These are phyloP conservation scores for Leptinotarsa rubiginosa DNA, from an alignment of 2,888 invertebrate species.

Conservation along the genomic window DNA sequence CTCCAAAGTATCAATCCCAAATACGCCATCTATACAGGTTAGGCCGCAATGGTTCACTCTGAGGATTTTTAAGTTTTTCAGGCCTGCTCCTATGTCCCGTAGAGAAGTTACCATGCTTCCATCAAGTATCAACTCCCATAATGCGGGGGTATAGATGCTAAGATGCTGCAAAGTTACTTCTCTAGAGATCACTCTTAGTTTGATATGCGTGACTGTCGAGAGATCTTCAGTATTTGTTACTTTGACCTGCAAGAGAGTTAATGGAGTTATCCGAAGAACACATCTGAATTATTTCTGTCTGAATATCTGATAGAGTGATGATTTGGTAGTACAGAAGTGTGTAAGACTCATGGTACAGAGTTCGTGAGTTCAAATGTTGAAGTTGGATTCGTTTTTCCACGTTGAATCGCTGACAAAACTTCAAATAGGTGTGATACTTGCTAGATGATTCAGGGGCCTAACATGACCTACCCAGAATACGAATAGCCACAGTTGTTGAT, in stretches of 20 bases:
- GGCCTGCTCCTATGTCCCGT: conserved; percentile 76
- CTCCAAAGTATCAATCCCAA: conserved; percentile 72
- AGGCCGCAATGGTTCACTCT: conserved; percentile 76
- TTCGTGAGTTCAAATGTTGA: too few relatives aligned
- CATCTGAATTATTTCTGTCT: too few relatives aligned
- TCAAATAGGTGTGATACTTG: too few relatives aligned
- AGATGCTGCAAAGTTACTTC: conserved; percentile 75
- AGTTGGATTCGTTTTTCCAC: too few relatives aligned
- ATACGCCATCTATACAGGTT: conserved; percentile 75
- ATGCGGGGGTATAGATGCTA: conserved; percentile 72
- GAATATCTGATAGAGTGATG: too few relatives aligned
- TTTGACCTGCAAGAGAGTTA: conserved; percentile 59
- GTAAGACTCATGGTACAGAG: too few relatives aligned
- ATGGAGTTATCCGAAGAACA: background rate
- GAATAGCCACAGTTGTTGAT: too few relatives aligned
- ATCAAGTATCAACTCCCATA: conserved; percentile 73
- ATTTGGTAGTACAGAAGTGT: too few relatives aligned
- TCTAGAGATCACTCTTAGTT: conserved; percentile 75
- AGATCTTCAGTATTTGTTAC: conserved; percentile 66
- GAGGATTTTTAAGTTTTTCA: conserved; percentile 71
- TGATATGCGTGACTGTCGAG: conserved; percentile 70
- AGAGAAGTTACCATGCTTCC: conserved; percentile 77
- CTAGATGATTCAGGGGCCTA: too few relatives aligned
- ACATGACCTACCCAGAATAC: too few relatives aligned
- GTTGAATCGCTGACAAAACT: too few relatives aligned